phyloP scores from a whole-genome alignment of 1,140 invertebrate species.

The Papilio aristodemus region DNA sequence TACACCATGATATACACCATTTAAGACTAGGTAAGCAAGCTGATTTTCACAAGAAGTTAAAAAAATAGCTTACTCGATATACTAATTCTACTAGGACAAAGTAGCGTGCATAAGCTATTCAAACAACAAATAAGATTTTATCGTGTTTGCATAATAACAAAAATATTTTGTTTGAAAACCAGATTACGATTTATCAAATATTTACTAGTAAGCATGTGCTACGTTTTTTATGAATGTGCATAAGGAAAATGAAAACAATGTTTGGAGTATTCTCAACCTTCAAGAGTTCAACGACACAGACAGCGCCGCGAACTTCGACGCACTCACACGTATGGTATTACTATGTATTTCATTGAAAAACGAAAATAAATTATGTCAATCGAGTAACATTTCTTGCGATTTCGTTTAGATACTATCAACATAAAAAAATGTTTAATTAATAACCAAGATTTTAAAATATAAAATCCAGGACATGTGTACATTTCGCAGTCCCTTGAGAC shows the following conservation, averaged over 20 bases:
- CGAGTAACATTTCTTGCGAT: not conserved
- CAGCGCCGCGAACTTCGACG: not conserved
- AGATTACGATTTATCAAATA: conserved; percentile 17
- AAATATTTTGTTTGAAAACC: conserved; percentile 3
- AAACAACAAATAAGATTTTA: not conserved
- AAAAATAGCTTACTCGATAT: too few relatives aligned
- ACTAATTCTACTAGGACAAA: too few relatives aligned
- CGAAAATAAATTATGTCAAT: not conserved
- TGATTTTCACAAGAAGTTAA: too few relatives aligned
- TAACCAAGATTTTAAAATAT: too few relatives aligned
- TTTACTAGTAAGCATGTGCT: conserved; percentile 17
- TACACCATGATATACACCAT: not conserved
- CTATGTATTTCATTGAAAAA: conserved; percentile 7
- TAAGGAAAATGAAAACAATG: conserved; percentile 23
- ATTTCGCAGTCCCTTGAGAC: too few relatives aligned
- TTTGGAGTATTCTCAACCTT: conserved; percentile 6
- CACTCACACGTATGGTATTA: not conserved
- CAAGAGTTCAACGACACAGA: conserved; percentile 14
- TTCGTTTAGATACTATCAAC: not conserved
- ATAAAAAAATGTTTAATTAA: too few relatives aligned
- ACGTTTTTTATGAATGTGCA: conserved; percentile 10
- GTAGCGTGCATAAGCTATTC: not conserved
- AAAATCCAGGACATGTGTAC: too few relatives aligned
- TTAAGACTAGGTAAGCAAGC: not conserved
- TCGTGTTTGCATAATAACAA: not conserved